Percentiles rank a stretch among this genome's conserved stretches.
These are phyloP conservation scores for Penelope pileata DNA, from an alignment of 2,113 vertebrate genomes.

Conservation along the genomic window DNA sequence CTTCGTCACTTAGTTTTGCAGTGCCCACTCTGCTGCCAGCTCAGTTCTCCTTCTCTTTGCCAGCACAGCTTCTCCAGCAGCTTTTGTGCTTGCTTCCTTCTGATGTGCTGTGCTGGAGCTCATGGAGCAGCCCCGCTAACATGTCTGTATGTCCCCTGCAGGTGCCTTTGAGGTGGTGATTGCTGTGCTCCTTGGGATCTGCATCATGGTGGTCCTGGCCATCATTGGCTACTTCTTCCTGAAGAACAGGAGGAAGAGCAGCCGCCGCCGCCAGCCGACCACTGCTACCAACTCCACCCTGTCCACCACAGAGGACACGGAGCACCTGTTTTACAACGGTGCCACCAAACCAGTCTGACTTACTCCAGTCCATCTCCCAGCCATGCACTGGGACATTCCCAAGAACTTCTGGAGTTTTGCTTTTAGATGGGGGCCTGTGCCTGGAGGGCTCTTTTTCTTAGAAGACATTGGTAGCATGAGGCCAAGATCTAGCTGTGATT, in stretches of 20 bases:
- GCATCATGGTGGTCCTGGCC: slow-evolving; percentile 81
- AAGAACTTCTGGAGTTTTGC: slow-evolving; percentile 17
- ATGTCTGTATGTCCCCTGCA: background rate
- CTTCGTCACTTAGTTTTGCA: fast-evolving
- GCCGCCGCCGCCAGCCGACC: slow-evolving; percentile 72
- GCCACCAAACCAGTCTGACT: slow-evolving; percentile 91
- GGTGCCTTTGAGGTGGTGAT: slow-evolving; percentile 75
- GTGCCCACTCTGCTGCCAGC: background rate
- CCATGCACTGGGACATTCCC: background rate
- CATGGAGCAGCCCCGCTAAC: background rate
- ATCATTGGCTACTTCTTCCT: slow-evolving; percentile 85
- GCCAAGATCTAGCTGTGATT: slow-evolving; percentile 34
- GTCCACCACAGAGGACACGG: slow-evolving; percentile 81
- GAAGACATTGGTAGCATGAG: slow-evolving; percentile 40
- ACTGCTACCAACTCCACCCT: slow-evolving; percentile 78
- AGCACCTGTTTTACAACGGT: slow-evolving; percentile 89
- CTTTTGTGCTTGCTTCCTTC: background rate
- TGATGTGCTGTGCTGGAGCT: background rate
- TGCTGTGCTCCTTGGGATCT: slow-evolving; percentile 78
- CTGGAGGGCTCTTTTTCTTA: slow-evolving; percentile 39
- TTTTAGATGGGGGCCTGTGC: background rate
- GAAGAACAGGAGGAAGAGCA: slow-evolving; percentile 78
- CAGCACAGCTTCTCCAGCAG: background rate
- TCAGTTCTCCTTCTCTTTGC: background rate
- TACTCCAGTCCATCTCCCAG: background rate